Percentiles rank a stretch among this genome's conserved stretches.
These are phyloP conservation scores for Neodontobutis hainanensis DNA, from an alignment of 2,113 vertebrate genomes.

Conservation along the genomic window DNA sequence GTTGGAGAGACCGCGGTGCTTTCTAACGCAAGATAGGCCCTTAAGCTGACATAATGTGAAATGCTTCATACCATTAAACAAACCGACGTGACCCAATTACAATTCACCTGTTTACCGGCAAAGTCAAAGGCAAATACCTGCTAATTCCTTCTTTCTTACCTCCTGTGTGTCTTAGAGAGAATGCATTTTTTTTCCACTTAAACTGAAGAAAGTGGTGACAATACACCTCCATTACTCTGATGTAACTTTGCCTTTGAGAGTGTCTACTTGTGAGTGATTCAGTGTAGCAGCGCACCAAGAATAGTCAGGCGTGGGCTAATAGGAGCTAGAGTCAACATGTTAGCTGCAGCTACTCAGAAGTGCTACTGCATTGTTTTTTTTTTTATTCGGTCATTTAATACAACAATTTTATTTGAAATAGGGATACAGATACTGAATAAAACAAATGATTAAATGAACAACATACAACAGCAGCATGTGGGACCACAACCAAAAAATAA, in stretches of 20 bases:
- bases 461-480: no score
- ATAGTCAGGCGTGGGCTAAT: conserved; percentile 71
- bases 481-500: no score
- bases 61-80: conserved; percentile 20
- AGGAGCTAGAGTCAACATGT: conserved; percentile 63
- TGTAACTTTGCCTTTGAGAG: conserved; percentile 57
- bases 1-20: conserved; percentile 41
- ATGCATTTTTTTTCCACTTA: background rate
- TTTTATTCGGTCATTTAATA: background rate
- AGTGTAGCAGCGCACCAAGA: conserved; percentile 63
- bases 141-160: no score
- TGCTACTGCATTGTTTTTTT: conserved; percentile 40
- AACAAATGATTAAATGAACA: no score
- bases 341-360: conserved; percentile 59
- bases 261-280: conserved; percentile 70
- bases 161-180: no score
- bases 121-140: no score
- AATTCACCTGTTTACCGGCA: background rate
- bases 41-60: conserved; percentile 24
- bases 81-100: conserved; percentile 6
- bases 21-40: conserved; percentile 55
- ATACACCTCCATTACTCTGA: conserved; percentile 53
- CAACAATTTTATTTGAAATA: no score
- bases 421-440: no score
- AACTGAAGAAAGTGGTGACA: conserved; percentile 26